Base-by-base conservation (phyloP, 2,797 vertebrate species). In the Momotus momota region DNA sequence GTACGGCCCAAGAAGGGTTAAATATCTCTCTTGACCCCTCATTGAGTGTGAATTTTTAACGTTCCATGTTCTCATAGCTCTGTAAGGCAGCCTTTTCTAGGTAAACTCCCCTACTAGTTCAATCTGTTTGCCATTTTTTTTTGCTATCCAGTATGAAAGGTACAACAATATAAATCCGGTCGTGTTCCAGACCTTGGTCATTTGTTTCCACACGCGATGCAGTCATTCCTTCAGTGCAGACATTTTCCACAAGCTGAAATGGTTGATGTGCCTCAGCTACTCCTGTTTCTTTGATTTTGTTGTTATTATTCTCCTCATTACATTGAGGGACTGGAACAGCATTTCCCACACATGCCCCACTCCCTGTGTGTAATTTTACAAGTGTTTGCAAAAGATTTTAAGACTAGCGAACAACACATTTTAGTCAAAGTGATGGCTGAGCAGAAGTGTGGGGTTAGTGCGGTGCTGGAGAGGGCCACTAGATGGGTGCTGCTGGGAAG, bases 21-120 rank as follows among this genome's bases (percentile, higher is more conserved):
- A 92, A 86, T 92, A 78, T 64, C 79, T 95, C 48, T 58, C 55
- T 60, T 89, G 77, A 83, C 71, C 75, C 35, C 23, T 90, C 65
- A 60, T 0, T 33, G 75, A 65, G 48, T 70, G 73, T 26, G 5
- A 72, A 83, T 81, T 89, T 89, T 75, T 83, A 83, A 49, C 0
- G 2, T 81, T 72, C 18, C 38, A 20, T 65, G 54, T 74, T 86
- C 60, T 81, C 77, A 71, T 41, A 84, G 40, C 52, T 69, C 45
- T 60, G 45, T 61, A 60, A 90, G 46, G 52, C 65, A 84, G 55
- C 55, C 55, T 71, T 90, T 88, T 84, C 55, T 88, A 80, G 49
- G 75, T 80, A 83, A 86, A 82, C 66, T 85, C 46, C 31, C 79
- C 29, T 60, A 23, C 55, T 94, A 9, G 62, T 85, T 85, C 72